A percentile compares a stretch with the other conserved stretches of the same genome.
Conservation (phyloP, 2,888 invertebrate species). For the Leptinotarsa haldemani region DNA sequence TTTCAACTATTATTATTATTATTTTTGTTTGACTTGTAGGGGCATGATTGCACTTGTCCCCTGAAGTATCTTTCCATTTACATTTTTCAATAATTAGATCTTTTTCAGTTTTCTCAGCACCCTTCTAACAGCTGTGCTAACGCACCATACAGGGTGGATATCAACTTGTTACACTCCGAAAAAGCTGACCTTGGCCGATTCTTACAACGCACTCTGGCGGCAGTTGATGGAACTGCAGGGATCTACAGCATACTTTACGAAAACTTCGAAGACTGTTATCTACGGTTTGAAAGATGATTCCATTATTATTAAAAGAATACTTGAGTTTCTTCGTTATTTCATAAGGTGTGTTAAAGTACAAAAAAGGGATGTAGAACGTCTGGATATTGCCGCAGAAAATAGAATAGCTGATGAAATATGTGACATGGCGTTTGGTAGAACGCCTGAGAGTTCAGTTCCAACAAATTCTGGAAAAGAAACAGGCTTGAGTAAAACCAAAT, state of each 20-base stretch:
- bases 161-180: constrained; percentile 72
- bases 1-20: not conserved
- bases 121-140: constrained; percentile 86
- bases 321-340: constrained; percentile 87
- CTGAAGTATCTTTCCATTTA: not conserved
- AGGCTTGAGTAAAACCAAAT: constrained; percentile 12
- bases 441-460: not conserved
- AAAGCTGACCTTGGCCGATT: constrained; percentile 57
- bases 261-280: constrained; percentile 83
- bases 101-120: constrained; percentile 89
- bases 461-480: not conserved
- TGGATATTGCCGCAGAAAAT: constrained; percentile 29
- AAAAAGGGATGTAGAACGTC: constrained; percentile 24
- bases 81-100: constrained; percentile 8
- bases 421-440: constrained; percentile 11
- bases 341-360: constrained; percentile 63
- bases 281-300: constrained; percentile 76
- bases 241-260: constrained; percentile 82
- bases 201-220: constrained; percentile 92
- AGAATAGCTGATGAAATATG: constrained; percentile 32
- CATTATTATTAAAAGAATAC: constrained; percentile 77
- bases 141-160: constrained; percentile 93
- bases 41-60: constrained; percentile 15
- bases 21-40: not conserved
- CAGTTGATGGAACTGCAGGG: constrained; percentile 89